phyloP scores from a whole-genome alignment of 2,797 vertebrate genomes.

The Coilia nasus region DNA sequence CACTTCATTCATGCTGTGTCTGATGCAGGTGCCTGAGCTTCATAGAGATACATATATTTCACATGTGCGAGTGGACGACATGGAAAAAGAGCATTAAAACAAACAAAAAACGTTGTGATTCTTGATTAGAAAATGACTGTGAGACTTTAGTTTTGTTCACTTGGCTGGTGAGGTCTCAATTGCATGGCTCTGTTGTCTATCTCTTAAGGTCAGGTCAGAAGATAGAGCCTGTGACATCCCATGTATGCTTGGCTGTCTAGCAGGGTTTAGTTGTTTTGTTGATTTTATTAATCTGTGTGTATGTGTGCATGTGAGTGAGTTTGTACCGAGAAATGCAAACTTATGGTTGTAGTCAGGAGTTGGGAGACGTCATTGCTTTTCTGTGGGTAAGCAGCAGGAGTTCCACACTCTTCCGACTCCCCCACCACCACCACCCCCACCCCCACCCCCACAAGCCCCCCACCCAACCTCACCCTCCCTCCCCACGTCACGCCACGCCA shows the following conservation, averaged over 20 bases:
- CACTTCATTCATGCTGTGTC: conserved; percentile 41
- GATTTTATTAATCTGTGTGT: background rate
- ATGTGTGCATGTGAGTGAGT: background rate
- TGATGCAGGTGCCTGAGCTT: conserved; percentile 1
- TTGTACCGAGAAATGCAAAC: conserved; percentile 68
- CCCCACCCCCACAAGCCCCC: conserved; percentile 42
- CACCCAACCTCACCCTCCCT: conserved; percentile 38
- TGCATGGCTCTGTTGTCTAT: background rate
- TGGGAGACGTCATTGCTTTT: conserved; percentile 68
- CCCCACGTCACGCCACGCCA: conserved; percentile 46
- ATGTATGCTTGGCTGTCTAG: background rate
- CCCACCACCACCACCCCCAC: conserved; percentile 38
- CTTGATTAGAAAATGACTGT: background rate
- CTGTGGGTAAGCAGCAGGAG: conserved; percentile 68
- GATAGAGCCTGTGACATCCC: background rate
- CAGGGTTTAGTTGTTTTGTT: background rate
- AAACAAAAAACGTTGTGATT: background rate
- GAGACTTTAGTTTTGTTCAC: background rate
- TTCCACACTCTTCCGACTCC: conserved; percentile 57
- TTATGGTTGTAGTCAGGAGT: conserved; percentile 56
- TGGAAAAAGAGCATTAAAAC: background rate
- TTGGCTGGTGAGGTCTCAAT: background rate
- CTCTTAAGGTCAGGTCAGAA: background rate
- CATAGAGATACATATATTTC: background rate
- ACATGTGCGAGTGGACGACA: background rate